These are phyloP conservation scores for Xylota segnis DNA, from an alignment of 2,888 invertebrate genomes.

Conservation along the genomic window DNA sequence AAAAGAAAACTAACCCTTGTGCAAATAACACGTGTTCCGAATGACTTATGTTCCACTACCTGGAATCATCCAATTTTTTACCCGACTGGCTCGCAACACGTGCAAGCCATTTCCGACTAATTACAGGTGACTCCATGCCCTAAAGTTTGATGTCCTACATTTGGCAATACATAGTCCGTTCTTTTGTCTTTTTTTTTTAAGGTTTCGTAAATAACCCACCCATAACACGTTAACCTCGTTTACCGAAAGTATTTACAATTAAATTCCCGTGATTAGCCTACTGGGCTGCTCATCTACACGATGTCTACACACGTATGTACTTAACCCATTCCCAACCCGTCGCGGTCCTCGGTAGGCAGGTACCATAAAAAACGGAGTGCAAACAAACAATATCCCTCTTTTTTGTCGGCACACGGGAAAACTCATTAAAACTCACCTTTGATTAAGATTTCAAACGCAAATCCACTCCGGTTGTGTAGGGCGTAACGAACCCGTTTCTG, in stretches of 20 bases:
- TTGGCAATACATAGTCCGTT: neutral
- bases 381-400: slow-evolving; percentile 31
- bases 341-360: neutral
- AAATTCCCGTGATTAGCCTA: slow-evolving; percentile 43
- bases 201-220: slow-evolving; percentile 11
- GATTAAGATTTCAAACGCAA: slow-evolving; percentile 66
- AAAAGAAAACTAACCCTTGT: neutral
- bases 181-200: neutral
- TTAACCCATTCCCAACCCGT: neutral
- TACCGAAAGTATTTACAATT: slow-evolving; percentile 54
- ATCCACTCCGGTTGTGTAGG: slow-evolving; percentile 17
- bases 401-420: slow-evolving; percentile 23
- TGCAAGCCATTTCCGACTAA: slow-evolving; percentile 32
- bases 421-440: slow-evolving; percentile 70
- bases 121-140: slow-evolving; percentile 20
- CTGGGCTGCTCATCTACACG: slow-evolving; percentile 8
- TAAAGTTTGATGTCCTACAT: slow-evolving; percentile 11
- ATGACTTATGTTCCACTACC: neutral
- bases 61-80: neutral
- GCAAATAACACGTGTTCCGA: neutral
- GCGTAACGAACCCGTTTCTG: neutral
- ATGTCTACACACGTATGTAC: slow-evolving; percentile 7
- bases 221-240: slow-evolving; percentile 56
- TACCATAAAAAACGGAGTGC: slow-evolving; percentile 4
- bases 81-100: slow-evolving; percentile 19